A percentile compares a stretch with the other conserved stretches of the same genome.
Conservation (phyloP, 2,113 vertebrate species). For the Macquaria ambigua region DNA sequence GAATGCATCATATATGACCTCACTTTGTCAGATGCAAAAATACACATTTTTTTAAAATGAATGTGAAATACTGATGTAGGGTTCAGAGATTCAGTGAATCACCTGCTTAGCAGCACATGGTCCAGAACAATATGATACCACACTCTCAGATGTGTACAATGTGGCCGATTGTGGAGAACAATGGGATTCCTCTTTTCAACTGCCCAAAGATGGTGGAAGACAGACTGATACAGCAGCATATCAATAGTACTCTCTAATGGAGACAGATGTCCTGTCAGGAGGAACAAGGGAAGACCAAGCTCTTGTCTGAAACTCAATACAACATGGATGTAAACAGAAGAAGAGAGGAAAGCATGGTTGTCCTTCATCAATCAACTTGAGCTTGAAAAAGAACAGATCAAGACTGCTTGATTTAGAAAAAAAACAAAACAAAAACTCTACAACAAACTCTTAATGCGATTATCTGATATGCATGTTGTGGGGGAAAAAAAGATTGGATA, state of each 20-base stretch:
- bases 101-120: slow-evolving; percentile 8
- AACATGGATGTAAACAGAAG: slow-evolving; percentile 47
- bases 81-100: background rate
- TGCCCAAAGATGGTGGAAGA: slow-evolving; percentile 39
- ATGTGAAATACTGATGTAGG: background rate
- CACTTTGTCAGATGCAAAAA: slow-evolving; percentile 39
- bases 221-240: slow-evolving; percentile 40
- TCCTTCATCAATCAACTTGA: slow-evolving; percentile 47
- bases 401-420: background rate
- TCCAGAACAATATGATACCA: background rate
- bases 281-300: slow-evolving; percentile 34
- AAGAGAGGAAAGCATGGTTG: slow-evolving; percentile 3
- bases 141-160: background rate
- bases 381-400: slow-evolving; percentile 5
- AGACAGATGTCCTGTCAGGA: slow-evolving; percentile 67
- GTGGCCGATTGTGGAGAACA: slow-evolving; percentile 24
- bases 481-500: background rate
- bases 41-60: background rate
- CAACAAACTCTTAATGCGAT: slow-evolving; percentile 2
- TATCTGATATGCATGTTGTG: slow-evolving; percentile 18
- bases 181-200: slow-evolving; percentile 33
- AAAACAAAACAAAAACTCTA: background rate
- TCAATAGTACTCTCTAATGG: slow-evolving; percentile 59
- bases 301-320: slow-evolving; percentile 39
- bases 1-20: slow-evolving; percentile 47